Evolutionary conservation across 2,113 vertebrate genomes (phyloP).

Genomic region (Acanthochromis polyacanthus): DNA sequence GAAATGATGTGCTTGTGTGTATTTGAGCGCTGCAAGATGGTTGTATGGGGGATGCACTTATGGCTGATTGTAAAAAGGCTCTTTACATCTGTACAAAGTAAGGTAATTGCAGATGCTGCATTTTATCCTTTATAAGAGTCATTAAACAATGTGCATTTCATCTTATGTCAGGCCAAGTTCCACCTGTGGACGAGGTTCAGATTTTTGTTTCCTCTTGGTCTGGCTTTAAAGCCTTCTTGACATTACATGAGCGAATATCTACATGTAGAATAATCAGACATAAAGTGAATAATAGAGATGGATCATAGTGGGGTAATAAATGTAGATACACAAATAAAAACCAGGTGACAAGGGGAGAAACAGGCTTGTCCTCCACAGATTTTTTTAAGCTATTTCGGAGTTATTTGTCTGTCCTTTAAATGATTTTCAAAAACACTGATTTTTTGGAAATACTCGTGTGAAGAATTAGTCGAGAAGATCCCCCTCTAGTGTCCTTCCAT

Average conservation of each 20-base stretch:
- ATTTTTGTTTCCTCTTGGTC: constrained; percentile 51
- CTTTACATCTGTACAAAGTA: constrained; percentile 18
- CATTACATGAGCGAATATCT: constrained; percentile 32
- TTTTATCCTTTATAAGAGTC: constrained; percentile 55
- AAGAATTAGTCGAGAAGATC: too few relatives aligned
- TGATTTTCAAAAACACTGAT: too few relatives aligned
- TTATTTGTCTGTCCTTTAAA: too few relatives aligned
- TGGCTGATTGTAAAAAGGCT: constrained; percentile 61
- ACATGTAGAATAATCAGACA: constrained; percentile 25
- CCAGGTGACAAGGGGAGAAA: too few relatives aligned
- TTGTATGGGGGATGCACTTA: constrained; percentile 34
- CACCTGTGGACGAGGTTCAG: constrained; percentile 50
- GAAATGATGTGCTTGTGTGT: constrained; percentile 50
- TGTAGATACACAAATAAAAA: neutral
- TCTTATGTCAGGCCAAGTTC: constrained; percentile 61
- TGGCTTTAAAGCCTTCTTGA: constrained; percentile 29
- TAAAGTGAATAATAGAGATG: neutral
- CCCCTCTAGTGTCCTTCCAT: too few relatives aligned
- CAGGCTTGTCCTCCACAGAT: too few relatives aligned
- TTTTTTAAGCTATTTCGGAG: too few relatives aligned
- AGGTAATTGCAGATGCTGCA: constrained; percentile 53
- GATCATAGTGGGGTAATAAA: neutral
- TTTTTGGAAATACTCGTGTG: too few relatives aligned
- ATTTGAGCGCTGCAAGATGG: constrained; percentile 47
- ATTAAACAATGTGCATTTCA: constrained; percentile 63